phyloP scores from a whole-genome alignment of 2,797 vertebrate species.

The Hipposideros larvatus region DNA sequence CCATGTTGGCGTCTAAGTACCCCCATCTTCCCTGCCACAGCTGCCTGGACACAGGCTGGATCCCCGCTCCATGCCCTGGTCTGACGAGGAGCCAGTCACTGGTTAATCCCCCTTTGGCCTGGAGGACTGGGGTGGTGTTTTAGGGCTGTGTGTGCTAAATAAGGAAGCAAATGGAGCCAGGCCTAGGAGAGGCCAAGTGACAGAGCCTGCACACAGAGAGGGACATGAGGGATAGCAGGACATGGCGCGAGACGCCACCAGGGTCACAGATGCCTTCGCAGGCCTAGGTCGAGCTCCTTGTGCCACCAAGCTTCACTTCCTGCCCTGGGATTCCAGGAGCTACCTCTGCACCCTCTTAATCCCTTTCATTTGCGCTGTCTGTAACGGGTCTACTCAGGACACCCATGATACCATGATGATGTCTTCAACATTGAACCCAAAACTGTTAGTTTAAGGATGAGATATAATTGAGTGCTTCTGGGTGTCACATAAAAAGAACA shows the following conservation, averaged over 20 bases:
- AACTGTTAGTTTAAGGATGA: neutral
- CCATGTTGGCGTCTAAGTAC: neutral
- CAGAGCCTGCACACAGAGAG: neutral
- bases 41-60: neutral
- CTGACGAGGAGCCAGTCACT: neutral
- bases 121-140: neutral
- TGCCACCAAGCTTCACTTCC: neutral
- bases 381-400: neutral
- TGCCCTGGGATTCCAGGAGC: neutral
- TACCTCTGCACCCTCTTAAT: neutral
- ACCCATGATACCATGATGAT: neutral
- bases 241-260: neutral
- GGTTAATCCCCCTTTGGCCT: neutral
- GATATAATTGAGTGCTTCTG: neutral
- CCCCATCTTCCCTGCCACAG: neutral
- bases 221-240: neutral
- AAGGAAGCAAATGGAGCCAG: conserved; percentile 1
- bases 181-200: neutral
- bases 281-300: neutral
- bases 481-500: neutral
- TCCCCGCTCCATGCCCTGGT: neutral
- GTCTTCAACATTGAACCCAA: neutral
- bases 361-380: neutral
- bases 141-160: neutral
- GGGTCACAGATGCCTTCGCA: neutral